A percentile compares a stretch with the other conserved stretches of the same genome.
phyloP scores from a whole-genome alignment of 2,888 invertebrate species.

The Nasonovia ribisnigri region DNA sequence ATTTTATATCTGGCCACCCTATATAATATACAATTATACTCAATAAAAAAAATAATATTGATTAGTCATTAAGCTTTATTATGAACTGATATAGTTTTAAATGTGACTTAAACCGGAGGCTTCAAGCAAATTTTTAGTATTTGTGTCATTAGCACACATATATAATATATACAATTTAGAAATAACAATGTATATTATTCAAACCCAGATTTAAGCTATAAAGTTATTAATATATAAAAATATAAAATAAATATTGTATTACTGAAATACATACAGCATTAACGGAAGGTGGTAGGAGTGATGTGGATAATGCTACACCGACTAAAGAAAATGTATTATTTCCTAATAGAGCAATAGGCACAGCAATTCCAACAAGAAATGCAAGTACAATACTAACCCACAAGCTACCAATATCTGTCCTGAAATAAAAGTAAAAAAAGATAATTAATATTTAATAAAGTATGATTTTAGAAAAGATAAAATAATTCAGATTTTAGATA shows the following conservation, averaged over 20 bases:
- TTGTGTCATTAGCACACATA: background rate
- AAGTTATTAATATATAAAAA: background rate
- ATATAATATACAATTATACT: background rate
- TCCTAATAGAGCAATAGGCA: conserved; percentile 82
- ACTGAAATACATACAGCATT: conserved; percentile 76
- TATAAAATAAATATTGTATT: background rate
- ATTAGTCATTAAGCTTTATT: background rate
- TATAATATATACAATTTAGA: background rate
- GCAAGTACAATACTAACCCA: conserved; percentile 82
- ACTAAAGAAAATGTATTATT: conserved; percentile 84
- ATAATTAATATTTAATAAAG: background rate
- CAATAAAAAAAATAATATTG: background rate
- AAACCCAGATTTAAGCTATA: background rate
- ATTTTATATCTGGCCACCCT: too few species aligned
- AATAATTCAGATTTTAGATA: background rate
- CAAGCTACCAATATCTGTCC: conserved; percentile 78
- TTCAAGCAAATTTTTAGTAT: background rate
- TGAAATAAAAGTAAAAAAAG: conserved; percentile 67
- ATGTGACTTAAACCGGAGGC: background rate
- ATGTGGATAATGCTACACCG: conserved; percentile 86
- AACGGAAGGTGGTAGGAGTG: conserved; percentile 83
- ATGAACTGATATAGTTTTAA: background rate
- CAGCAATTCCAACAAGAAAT: conserved; percentile 82
- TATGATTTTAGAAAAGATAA: background rate
- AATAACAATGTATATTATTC: background rate